A percentile compares a stretch with the other conserved stretches of the same genome.
Evolutionary conservation across 2,797 vertebrate genomes (phyloP).

Genomic region (Notolepis coatsorum): DNA sequence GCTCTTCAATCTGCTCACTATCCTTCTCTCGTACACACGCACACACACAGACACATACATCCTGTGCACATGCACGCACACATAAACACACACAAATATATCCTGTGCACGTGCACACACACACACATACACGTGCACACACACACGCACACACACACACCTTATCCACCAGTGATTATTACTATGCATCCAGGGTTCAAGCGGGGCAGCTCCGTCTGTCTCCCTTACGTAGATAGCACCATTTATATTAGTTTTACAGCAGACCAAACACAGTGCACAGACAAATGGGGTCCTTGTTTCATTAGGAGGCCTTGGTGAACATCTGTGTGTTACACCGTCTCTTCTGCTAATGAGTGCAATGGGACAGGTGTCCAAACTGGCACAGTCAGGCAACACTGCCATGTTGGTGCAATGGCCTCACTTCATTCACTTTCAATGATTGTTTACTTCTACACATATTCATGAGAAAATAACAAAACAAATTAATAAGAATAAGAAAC

Average conservation of each 20-base stretch:
- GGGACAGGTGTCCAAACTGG: conserved; percentile 9
- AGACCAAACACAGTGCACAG: conserved; percentile 26
- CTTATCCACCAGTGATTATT: conserved; percentile 41
- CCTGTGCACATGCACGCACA: neutral
- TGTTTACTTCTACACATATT: too few relatives aligned
- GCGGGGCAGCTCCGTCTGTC: conserved; percentile 19
- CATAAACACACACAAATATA: neutral
- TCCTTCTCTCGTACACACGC: neutral
- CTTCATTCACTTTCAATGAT: neutral
- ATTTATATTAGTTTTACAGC: conserved; percentile 42
- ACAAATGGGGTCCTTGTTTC: conserved; percentile 51
- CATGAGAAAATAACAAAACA: too few relatives aligned
- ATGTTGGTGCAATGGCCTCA: neutral
- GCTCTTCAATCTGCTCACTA: neutral
- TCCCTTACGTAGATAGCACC: conserved; percentile 17
- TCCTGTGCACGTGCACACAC: neutral
- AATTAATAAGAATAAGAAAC: too few relatives aligned
- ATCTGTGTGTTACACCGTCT: conserved; percentile 23
- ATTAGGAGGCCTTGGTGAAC: conserved; percentile 53
- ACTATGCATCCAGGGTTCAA: conserved; percentile 39
- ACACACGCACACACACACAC: neutral
- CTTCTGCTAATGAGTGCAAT: conserved; percentile 31
- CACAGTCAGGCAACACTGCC: neutral
- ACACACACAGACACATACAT: too few relatives aligned
- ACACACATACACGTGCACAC: neutral